A percentile compares a stretch with the other conserved stretches of the same genome.
These are phyloP conservation scores for Pygocentrus nattereri DNA, from an alignment of 2,797 vertebrate species.

Conservation along the genomic window DNA sequence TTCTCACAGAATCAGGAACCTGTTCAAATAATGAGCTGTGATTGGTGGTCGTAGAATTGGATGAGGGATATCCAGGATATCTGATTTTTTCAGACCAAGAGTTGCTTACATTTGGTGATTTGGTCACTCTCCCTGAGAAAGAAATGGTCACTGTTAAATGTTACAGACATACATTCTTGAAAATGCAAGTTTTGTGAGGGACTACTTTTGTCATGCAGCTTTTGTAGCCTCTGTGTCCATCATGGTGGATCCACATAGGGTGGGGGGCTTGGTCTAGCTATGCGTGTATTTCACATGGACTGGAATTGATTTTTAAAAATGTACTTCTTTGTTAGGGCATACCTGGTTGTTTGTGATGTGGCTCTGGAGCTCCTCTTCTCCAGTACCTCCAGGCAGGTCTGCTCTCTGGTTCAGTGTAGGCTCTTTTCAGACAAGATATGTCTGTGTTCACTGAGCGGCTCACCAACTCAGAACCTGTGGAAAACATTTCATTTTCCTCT, in stretches of 20 bases:
- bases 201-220: background rate
- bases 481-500: slow-evolving; percentile 50
- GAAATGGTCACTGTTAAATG: background rate
- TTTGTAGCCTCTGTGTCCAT: background rate
- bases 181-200: background rate
- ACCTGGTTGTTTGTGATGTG: slow-evolving; percentile 80
- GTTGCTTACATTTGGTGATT: slow-evolving; percentile 5
- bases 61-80: slow-evolving; percentile 32
- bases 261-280: background rate
- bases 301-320: no score
- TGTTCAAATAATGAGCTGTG: slow-evolving; percentile 72
- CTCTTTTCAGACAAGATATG: slow-evolving; percentile 61
- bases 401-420: slow-evolving; percentile 48
- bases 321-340: background rate
- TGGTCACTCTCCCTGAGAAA: slow-evolving; percentile 63
- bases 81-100: slow-evolving; percentile 35
- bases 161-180: background rate
- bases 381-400: slow-evolving; percentile 82
- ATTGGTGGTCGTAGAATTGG: slow-evolving; percentile 59
- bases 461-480: slow-evolving; percentile 47
- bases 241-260: no score
- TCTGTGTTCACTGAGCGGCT: slow-evolving; percentile 68
- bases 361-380: slow-evolving; percentile 78
- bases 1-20: slow-evolving; percentile 56
- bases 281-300: background rate